A percentile compares a stretch with the other conserved stretches of the same genome.
Conservation (phyloP, 2,797 vertebrate genomes). For the Pseudomugil gertrudae region DNA sequence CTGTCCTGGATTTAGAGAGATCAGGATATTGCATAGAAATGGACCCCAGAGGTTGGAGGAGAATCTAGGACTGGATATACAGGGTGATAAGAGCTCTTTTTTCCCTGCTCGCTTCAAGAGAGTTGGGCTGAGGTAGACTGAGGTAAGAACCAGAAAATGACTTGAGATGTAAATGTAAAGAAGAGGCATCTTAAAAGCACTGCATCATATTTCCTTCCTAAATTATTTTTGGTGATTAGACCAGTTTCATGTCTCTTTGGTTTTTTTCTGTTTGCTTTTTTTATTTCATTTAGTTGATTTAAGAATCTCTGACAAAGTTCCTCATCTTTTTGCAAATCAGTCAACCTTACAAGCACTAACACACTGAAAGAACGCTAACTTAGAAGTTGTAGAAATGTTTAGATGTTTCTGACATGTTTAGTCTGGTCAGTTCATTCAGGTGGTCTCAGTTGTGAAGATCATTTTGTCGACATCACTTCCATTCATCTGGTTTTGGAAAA, state of each 20-base stretch:
- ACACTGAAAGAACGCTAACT: neutral
- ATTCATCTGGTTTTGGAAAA: constrained; percentile 78
- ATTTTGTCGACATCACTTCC: constrained; percentile 65
- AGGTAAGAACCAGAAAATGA: constrained; percentile 72
- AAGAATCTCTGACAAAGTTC: neutral
- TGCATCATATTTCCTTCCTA: constrained; percentile 8
- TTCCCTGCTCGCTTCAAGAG: constrained; percentile 41
- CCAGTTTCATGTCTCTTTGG: neutral
- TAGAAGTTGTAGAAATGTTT: constrained; percentile 20
- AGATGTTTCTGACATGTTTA: constrained; percentile 49
- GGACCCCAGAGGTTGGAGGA: constrained; percentile 61
- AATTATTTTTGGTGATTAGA: neutral
- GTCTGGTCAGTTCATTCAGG: constrained; percentile 62
- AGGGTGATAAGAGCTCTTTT: constrained; percentile 41
- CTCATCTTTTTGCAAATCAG: neutral
- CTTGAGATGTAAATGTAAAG: constrained; percentile 26
- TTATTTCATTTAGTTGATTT: neutral
- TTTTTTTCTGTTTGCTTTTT: neutral
- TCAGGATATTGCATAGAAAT: constrained; percentile 62
- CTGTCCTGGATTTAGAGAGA: constrained; percentile 70
- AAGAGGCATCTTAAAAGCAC: neutral
- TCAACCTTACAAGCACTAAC: neutral
- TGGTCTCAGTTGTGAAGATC: constrained; percentile 67
- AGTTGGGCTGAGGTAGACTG: constrained; percentile 41
- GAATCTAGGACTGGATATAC: constrained; percentile 60